Base-by-base conservation (phyloP, 2,797 vertebrate genomes). In the Chloroceryle amazona region DNA sequence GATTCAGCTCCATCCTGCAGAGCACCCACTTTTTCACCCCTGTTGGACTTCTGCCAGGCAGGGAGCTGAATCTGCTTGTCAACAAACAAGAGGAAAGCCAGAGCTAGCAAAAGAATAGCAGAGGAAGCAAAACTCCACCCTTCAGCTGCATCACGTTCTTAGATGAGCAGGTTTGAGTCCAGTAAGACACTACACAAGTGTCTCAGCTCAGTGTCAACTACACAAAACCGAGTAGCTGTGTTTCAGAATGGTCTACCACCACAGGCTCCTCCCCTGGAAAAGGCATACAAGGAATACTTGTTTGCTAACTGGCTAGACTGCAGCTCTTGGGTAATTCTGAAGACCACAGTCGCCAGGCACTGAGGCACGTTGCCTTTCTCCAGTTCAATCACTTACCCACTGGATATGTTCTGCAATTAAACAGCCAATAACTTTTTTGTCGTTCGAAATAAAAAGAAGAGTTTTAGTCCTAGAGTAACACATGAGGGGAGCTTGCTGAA, bases 391-490 rank as follows among this genome's bases (percentile, higher is more conserved):
- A 98, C 98, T 98, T 97, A 99, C 99, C 99, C 99, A 99, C 58
- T 99, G 99, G 93, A 99, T 99, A 96, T 99, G 99, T 96, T 99
- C 99, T 28, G 99, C 99, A 93, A 99, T 99, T 90, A 99, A 99
- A 93, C 99, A 99, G 78, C 99, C 99, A 22, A 98, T 98, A 75
- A 99, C 99, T 98, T 99, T 99, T 98, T 99, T 99, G 96, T 99
- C 99, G 52, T 99, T 99, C 79, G 99, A 99, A 98, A 99, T 99
- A 96, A 99, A 99, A 76, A 99, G 99, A 90, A 99, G 99, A 67
- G 99, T 99, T 98, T 99, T 99, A 67, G 99, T 99, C 98, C 99
- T 98, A 62, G 99, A 99, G 90, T 99, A 99, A 97, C 99, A 99
- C 98, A 99, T 99, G 81, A 99, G 98, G 41, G 99, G 99, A 97